Conservation (phyloP, 2,113 vertebrate species). For the Phyllostomus hastatus region DNA sequence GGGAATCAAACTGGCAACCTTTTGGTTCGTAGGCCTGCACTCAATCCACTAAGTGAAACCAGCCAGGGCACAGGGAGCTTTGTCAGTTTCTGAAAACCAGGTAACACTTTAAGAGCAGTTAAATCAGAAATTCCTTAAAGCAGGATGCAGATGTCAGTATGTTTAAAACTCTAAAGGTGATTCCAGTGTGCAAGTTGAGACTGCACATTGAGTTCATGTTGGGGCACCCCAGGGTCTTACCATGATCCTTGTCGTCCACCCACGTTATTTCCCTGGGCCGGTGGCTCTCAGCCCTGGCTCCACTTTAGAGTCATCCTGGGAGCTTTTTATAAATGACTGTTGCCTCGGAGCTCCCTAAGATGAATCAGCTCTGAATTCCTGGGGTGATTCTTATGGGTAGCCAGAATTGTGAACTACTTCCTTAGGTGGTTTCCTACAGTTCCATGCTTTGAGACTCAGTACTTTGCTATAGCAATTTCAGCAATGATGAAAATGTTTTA, state of each 20-base stretch:
- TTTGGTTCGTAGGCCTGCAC: too few relatives aligned
- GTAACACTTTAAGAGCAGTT: neutral
- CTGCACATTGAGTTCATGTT: neutral
- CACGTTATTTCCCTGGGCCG: neutral
- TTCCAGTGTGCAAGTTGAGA: neutral
- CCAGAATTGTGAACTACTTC: neutral
- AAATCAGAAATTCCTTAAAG: neutral
- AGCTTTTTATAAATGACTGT: neutral
- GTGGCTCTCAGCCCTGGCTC: neutral
- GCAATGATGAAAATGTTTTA: neutral
- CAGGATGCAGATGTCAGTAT: neutral
- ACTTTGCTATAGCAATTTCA: neutral
- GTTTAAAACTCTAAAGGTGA: neutral
- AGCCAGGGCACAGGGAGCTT: neutral
- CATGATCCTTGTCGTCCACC: too few relatives aligned
- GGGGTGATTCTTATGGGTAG: neutral
- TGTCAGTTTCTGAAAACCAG: neutral
- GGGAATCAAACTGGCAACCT: too few relatives aligned
- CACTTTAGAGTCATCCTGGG: neutral
- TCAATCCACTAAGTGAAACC: too few relatives aligned
- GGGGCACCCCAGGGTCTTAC: neutral
- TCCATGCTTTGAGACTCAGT: neutral
- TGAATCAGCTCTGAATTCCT: neutral
- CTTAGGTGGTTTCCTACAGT: neutral
- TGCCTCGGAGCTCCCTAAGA: neutral